Percentiles rank a stretch among this genome's conserved stretches.
Conservation (phyloP, 1,140 invertebrate genomes). For the Asobara japonica region DNA sequence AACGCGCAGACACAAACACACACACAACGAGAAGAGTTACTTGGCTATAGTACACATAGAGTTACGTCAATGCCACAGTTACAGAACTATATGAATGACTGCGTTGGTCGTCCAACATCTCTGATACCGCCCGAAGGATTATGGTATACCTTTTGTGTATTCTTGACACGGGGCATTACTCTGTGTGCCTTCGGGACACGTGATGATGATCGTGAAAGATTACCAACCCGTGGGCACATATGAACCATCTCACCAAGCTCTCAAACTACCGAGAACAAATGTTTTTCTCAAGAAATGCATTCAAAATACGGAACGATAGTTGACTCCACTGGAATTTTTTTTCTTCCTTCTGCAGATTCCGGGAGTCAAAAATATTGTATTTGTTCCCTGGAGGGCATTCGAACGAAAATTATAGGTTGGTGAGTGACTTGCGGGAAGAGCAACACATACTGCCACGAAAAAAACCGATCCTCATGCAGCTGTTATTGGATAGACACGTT, state of each 20-base stretch:
- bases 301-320: not conserved
- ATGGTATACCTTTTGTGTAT: conserved; percentile 16
- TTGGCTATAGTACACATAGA: not conserved
- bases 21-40: not conserved
- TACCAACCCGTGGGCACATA: not conserved
- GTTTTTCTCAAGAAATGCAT: conserved; percentile 12
- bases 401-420: conserved; percentile 29
- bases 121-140: conserved; percentile 4
- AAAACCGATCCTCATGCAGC: conserved; percentile 18
- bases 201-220: conserved; percentile 27
- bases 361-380: not conserved
- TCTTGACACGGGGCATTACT: conserved; percentile 25
- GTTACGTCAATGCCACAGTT: not conserved
- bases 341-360: not conserved
- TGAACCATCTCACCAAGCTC: not conserved
- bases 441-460: conserved; percentile 6
- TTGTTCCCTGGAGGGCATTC: conserved; percentile 5
- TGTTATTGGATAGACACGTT: conserved; percentile 18
- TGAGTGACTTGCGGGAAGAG: conserved; percentile 35
- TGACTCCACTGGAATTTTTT: not conserved
- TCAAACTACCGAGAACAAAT: conserved; percentile 1
- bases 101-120: not conserved
- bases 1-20: not conserved
- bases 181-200: conserved; percentile 30
- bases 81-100: conserved; percentile 13